phyloP scores from a whole-genome alignment of 2,888 invertebrate species.

The Epinotia ramella region DNA sequence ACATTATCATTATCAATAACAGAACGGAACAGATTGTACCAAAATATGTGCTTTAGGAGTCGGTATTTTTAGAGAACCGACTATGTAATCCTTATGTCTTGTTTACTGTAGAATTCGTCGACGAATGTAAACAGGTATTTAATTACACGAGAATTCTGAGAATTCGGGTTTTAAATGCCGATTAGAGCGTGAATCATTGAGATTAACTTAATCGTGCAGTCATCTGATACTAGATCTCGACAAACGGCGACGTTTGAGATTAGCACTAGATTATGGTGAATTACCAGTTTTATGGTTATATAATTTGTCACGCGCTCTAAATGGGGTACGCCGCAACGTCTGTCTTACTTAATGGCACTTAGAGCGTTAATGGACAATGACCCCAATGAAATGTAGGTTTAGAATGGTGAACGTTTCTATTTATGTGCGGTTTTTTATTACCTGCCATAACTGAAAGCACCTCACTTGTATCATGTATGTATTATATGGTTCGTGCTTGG shows the following conservation, averaged over 20 bases:
- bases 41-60: slow-evolving; percentile 14
- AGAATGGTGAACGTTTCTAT: slow-evolving; percentile 5
- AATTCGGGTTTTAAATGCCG: slow-evolving; percentile 30
- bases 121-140: neutral
- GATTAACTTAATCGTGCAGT: slow-evolving; percentile 30
- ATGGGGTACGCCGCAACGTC: slow-evolving; percentile 26
- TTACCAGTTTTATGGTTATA: slow-evolving; percentile 32
- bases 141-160: slow-evolving; percentile 17
- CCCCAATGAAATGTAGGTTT: slow-evolving; percentile 5
- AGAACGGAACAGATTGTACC: slow-evolving; percentile 23
- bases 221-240: slow-evolving; percentile 41
- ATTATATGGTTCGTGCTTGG: too few relatives aligned
- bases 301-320: slow-evolving; percentile 36
- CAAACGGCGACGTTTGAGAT: slow-evolving; percentile 37
- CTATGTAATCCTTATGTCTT: neutral
- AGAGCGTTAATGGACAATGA: slow-evolving; percentile 21
- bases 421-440: slow-evolving; percentile 9
- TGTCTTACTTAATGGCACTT: slow-evolving; percentile 33
- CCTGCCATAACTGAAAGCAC: neutral
- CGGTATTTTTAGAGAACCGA: neutral
- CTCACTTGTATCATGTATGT: neutral
- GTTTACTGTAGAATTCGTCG: neutral
- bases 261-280: slow-evolving; percentile 41
- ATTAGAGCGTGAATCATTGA: slow-evolving; percentile 38
- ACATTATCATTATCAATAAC: slow-evolving; percentile 35